Conservation (phyloP, 2,888 invertebrate genomes). For the Chrysotoxum bicinctum region DNA sequence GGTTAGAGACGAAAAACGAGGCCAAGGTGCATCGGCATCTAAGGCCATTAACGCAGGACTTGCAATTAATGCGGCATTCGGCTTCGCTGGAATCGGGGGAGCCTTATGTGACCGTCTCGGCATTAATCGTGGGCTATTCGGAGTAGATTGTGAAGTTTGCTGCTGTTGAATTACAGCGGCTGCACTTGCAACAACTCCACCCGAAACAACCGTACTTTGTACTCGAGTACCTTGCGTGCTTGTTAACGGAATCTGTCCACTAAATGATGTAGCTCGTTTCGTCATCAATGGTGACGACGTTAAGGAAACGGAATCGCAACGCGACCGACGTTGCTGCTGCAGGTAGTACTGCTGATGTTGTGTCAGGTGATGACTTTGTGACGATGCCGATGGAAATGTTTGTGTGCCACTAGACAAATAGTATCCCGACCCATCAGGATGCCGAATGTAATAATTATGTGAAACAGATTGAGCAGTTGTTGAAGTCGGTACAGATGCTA, state of each 20-base stretch:
- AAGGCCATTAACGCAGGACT: slow-evolving; percentile 77
- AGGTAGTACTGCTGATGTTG: slow-evolving; percentile 74
- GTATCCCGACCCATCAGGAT: slow-evolving; percentile 75
- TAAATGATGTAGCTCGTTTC: slow-evolving; percentile 80
- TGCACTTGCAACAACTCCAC: slow-evolving; percentile 14
- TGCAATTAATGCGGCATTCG: slow-evolving; percentile 75
- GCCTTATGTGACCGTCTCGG: slow-evolving; percentile 83
- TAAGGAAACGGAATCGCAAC: slow-evolving; percentile 77
- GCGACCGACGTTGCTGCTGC: slow-evolving; percentile 73
- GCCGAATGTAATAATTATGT: slow-evolving; percentile 77
- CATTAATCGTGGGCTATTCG: slow-evolving; percentile 88
- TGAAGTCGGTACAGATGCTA: slow-evolving; percentile 75
- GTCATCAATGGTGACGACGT: slow-evolving; percentile 79
- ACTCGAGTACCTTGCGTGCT: slow-evolving; percentile 71
- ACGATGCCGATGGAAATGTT: slow-evolving; percentile 79
- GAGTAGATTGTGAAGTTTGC: slow-evolving; percentile 84
- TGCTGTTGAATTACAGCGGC: slow-evolving; percentile 31
- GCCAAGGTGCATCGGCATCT: slow-evolving; percentile 81
- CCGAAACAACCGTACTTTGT: slow-evolving; percentile 15
- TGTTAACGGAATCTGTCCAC: slow-evolving; percentile 78
- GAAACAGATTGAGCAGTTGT: slow-evolving; percentile 65
- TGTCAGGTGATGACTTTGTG: slow-evolving; percentile 74
- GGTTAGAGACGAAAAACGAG: slow-evolving; percentile 78
- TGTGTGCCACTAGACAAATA: slow-evolving; percentile 75
- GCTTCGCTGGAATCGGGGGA: slow-evolving; percentile 80